Evolutionary conservation across 37 sponge, comb jelly and placozoan genomes (phyloP), one percentile per base, ranked within the genome.

Genomic region (Beroe ovata): DNA sequence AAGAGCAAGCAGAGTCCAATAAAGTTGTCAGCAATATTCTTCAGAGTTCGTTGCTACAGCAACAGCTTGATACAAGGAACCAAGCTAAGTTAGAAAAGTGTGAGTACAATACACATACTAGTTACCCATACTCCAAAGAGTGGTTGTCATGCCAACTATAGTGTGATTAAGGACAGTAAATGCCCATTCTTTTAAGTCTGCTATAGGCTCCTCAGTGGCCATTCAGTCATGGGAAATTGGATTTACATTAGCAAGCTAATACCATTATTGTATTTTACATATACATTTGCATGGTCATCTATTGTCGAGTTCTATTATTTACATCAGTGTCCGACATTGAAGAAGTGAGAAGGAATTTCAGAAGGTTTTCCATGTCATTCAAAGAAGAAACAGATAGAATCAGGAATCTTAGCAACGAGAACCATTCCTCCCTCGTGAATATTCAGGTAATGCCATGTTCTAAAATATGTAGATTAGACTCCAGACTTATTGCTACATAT

Each of bases 1-100:
- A 77, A 40, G 84, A 77, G 84, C 84, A 77, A 26, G 42, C 84
- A 4, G 84, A 77, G 19, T 37, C 84, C 22, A 77, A 35, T 40
- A 77, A 77, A 77, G 54, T 40, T 0, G 54, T 77, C 38, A 77
- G 33, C 84, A 77, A 28, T 16, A 42, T 77, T n/a, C 22, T 77
- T 1, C 84, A 77, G 23, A 40, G 84, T 40, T 77, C 84, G 19
- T n/a, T 77, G 41, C 33, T 77, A 39, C 84, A 77, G 38, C 42
- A 39, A 26, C 84, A 77, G 22, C 26, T 77, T 14, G 84, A 77
- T 4, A 40, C 54, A 11, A 38, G 84, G 38, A 77, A 77, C 8
- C 84, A 77, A 42, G 47, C 84, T 0, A 77, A 77, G 28, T 3
- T 77, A 8, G 54, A 77, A 4, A 39, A 77, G 22, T 33, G 16